Percentiles rank a stretch among this genome's conserved stretches.
These are phyloP conservation scores for Nemurella pictetii DNA, from an alignment of 2,888 invertebrate species.

Conservation along the genomic window DNA sequence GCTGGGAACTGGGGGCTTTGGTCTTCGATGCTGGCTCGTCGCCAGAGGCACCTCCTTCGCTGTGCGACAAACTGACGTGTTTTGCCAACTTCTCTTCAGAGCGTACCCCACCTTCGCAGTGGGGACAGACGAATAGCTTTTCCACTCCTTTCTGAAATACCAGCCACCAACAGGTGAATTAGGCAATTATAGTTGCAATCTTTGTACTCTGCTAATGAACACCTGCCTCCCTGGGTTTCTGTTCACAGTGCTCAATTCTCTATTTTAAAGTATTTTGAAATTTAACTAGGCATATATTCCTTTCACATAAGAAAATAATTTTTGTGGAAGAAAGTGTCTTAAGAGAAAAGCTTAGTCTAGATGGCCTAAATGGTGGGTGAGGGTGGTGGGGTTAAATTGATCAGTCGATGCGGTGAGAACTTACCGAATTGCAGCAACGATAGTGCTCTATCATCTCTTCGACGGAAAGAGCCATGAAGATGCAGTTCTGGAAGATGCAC, in stretches of 20 bases:
- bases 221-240: too few species aligned
- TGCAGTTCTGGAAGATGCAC: conserved; percentile 45
- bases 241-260: too few species aligned
- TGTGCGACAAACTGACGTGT: conserved; percentile 30
- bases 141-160: background rate
- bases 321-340: too few species aligned
- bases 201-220: too few species aligned
- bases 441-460: conserved; percentile 45
- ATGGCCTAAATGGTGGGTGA: too few species aligned
- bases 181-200: too few species aligned
- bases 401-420: background rate
- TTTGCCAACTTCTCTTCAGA: conserved; percentile 16
- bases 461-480: conserved; percentile 44
- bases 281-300: too few species aligned
- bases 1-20: background rate
- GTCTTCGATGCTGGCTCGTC: background rate
- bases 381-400: background rate
- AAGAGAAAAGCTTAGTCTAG: too few species aligned
- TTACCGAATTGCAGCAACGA: conserved; percentile 37
- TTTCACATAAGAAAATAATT: too few species aligned
- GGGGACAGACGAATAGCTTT: conserved; percentile 17
- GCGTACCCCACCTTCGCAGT: conserved; percentile 28
- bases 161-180: too few species aligned
- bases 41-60: background rate
- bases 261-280: too few species aligned